Evolutionary conservation across 1,140 invertebrate genomes (phyloP), one percentile per base, ranked within the genome.

Genomic region (Lordiphosa clarofinis): DNA sequence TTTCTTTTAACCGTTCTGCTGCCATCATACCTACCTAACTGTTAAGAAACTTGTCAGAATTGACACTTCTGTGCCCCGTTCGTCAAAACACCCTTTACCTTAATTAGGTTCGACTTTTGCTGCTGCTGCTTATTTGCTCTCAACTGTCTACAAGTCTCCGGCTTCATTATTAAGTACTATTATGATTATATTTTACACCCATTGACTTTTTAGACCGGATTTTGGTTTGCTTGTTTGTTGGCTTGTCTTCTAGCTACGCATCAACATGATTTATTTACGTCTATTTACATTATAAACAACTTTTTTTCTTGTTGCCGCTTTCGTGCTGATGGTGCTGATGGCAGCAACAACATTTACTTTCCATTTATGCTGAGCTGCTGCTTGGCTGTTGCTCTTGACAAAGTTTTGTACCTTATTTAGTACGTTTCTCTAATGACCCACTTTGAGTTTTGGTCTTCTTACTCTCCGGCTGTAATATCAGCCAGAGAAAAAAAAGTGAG

Each of bases 371-470:
- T 50, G 48, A 37, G 62, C 43, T 35, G 48, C 40, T 57, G 54
- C 38, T 37, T 24, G 21, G 21, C 21, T 24, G 21, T 55, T 72
- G 76, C 72, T 82, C 78, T 82, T 82, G 76, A 76, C 78, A 82
- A 84, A 84, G 72, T 76, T 75, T 84, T 73, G 73, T 84, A 84
- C 78, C 78, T 84, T 84, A 84, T 84, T 84, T 84, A 84, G 78
- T 84, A 84, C 78, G 71, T 84, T 84, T 84, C 78, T 84, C 78
- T 84, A 84, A 84, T 84, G 78, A 84, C 78, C 78, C 78, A 84
- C 69, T 84, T 84, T 84, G 62, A 70, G 78, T 73, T 78, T 82
- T 78, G 79, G 78, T 73, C 73, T 81, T 64, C 58, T 52, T 37
- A 28, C 43, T 37, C 47, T 57, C 15, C 31, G 43, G 46, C 15